phyloP scores from a whole-genome alignment of 1,140 invertebrate species.

The Lucilia sericata region DNA sequence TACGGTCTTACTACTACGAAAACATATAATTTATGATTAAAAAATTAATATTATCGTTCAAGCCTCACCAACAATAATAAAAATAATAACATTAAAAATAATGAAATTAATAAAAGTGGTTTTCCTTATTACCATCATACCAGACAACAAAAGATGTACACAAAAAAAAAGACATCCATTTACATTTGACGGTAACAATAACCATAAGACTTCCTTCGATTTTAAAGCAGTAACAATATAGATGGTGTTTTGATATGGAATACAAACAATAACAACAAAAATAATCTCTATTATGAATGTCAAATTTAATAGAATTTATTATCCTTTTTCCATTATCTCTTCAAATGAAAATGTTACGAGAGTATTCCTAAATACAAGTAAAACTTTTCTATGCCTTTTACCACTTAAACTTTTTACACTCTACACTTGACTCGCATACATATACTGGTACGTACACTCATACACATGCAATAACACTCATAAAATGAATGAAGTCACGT shows the following conservation, averaged over 20 bases:
- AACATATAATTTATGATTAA: no score
- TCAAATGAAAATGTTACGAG: slow-evolving; percentile 39
- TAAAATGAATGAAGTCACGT: slow-evolving; percentile 57
- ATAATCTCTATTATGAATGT: slow-evolving; percentile 47
- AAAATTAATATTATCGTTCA: no score
- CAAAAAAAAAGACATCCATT: background rate
- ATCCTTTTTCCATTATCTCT: slow-evolving; percentile 65
- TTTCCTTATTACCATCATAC: slow-evolving; percentile 7
- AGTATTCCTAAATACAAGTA: slow-evolving; percentile 5
- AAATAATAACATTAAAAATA: background rate
- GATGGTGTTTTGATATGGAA: background rate
- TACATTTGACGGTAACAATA: slow-evolving; percentile 3
- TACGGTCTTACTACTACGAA: no score
- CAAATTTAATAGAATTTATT: slow-evolving; percentile 67
- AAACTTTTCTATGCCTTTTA: slow-evolving; percentile 11
- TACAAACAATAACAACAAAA: slow-evolving; percentile 47
- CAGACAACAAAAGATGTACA: background rate
- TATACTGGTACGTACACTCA: background rate
- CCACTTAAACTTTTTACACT: slow-evolving; percentile 14
- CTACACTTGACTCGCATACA: slow-evolving; percentile 48
- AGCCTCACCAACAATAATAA: background rate
- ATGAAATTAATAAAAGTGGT: slow-evolving; percentile 27
- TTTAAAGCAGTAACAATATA: background rate
- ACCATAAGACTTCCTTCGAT: background rate
- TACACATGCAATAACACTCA: slow-evolving; percentile 25